Evolutionary conservation across 2,888 invertebrate genomes (phyloP), one percentile per base, ranked within the genome.

Genomic region (Odiellus spinosus): DNA sequence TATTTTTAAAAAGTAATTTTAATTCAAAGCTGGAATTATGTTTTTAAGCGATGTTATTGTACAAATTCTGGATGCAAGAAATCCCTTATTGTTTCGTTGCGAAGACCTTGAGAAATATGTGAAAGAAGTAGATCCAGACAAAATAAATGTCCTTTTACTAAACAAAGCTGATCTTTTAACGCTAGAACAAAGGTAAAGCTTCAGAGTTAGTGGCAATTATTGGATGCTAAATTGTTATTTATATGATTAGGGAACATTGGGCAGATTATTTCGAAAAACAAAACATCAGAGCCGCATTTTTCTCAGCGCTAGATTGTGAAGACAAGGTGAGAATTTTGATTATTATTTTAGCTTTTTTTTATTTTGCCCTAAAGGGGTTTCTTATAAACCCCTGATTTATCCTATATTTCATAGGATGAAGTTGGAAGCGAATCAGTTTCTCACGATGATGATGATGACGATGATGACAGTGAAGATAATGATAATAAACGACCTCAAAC

Each of bases 91-190:
- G 6, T 95, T 90, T 60, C 78, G 88, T 45, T 93, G 88, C 68
- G 77, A 80, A 60, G 98, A 99, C 69, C 71, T 98, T 45, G 93
- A 93, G 59, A 68, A 68, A 14, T 91, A 88, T 63, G 84, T 86
- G 0, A 76, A 76, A 54, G 86, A 88, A 67, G 73, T 86, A 1
- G 73, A 77, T 55, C 63, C 71, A 15, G 88, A 90, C 64, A 68
- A 75, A 50, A 18, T 40, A 1, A 86, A 82, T 63, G 71, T 95
- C 61, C 72, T 99, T 32, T 70, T 99, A 26, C 69, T 96, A 19
- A 99, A 99, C 67, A 99, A 99, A 65, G 85, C 96, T 0, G 98
- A 99, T 66, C 79, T 86, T 60, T 73, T 95, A 14, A 85, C 77
- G 0, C 73, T 76, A 40, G 67, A 75, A 55, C 93, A 95, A 64